Conservation (phyloP, 2,797 vertebrate genomes). For the Diglossa cyanea region DNA sequence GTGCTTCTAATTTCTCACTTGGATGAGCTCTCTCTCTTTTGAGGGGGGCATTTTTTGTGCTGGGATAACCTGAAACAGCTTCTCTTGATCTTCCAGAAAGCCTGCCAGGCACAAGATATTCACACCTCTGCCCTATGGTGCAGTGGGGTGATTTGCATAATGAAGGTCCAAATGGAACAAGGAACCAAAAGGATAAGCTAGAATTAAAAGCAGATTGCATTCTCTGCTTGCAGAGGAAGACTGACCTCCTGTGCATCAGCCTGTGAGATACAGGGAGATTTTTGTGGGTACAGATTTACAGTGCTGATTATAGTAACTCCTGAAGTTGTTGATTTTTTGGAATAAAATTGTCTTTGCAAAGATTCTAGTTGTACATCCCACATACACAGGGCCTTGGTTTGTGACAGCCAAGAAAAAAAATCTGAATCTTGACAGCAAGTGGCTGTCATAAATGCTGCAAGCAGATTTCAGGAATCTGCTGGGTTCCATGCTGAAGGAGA, state of each 20-base stretch:
- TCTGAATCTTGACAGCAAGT: neutral
- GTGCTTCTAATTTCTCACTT: conserved; percentile 40
- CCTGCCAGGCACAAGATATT: conserved; percentile 44
- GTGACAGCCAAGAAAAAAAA: neutral
- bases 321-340: neutral
- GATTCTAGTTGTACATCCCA: neutral
- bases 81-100: conserved; percentile 49
- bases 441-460: neutral
- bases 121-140: conserved; percentile 19
- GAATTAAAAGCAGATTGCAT: conserved; percentile 26
- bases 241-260: neutral
- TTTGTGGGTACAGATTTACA: neutral
- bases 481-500: neutral
- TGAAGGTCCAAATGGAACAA: conserved; percentile 19
- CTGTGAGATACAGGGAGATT: neutral
- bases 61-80: conserved; percentile 45
- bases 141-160: conserved; percentile 43
- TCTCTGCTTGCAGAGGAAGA: neutral
- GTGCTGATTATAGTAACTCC: neutral
- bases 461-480: neutral
- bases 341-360: neutral
- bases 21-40: conserved; percentile 19
- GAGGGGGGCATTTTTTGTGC: conserved; percentile 54
- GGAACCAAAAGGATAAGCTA: neutral
- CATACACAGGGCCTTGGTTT: neutral